Percentiles rank a stretch among this genome's conserved stretches.
Conservation (phyloP, 2,797 vertebrate genomes). For the Lithobates sylvaticus region DNA sequence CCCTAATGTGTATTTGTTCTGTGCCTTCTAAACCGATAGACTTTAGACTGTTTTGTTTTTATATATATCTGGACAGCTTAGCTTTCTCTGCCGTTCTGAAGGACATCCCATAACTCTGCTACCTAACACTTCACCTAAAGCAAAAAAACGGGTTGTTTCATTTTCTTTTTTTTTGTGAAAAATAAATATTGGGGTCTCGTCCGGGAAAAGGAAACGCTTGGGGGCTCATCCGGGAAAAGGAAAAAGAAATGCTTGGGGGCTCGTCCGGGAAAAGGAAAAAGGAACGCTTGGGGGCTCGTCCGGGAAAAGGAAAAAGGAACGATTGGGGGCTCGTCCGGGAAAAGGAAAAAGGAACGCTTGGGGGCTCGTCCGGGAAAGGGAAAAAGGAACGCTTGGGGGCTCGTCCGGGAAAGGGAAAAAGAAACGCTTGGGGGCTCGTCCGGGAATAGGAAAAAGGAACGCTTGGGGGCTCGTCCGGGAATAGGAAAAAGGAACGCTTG, state of each 20-base stretch:
- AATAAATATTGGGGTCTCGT: too few species aligned
- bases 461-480: not conserved
- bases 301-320: not conserved
- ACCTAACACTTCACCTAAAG: not conserved
- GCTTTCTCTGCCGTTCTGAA: not conserved
- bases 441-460: not conserved
- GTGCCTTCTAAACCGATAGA: conserved; percentile 49
- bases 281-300: not conserved
- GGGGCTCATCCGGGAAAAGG: too few species aligned
- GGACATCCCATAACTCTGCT: not conserved
- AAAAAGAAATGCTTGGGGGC: too few species aligned
- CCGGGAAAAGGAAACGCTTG: too few species aligned
- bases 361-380: not conserved
- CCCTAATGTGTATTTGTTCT: not conserved
- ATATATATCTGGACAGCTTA: not conserved
- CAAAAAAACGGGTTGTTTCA: too few species aligned
- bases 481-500: too few species aligned
- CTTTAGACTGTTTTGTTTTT: conserved; percentile 36
- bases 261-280: too few species aligned
- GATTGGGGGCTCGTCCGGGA: too few species aligned
- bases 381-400: too few species aligned
- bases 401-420: too few species aligned
- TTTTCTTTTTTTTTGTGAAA: too few species aligned
- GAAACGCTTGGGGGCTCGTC: not conserved
- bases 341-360: not conserved